Evolutionary conservation across 2,888 invertebrate genomes (phyloP), one percentile per base, ranked within the genome.

Genomic region (Alcis repandata): DNA sequence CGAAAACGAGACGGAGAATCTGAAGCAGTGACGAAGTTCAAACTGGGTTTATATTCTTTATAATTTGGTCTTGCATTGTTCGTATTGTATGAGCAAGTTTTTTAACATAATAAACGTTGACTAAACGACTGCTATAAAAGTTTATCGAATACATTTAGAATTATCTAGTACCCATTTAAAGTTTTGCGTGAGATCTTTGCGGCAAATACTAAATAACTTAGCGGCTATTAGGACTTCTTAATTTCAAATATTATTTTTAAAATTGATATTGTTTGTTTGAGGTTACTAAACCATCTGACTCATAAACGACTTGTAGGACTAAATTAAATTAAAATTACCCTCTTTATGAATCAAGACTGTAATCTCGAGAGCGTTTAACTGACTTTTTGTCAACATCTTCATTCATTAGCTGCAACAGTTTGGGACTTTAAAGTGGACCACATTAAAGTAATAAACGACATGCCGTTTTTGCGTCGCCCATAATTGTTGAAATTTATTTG

Each of bases 401-500:
- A 67, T 67, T 66, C 56, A 66, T 63, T 61, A 57, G 40, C 45
- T 46, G 9, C 43, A 59, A 61, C 60, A 48, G 52, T 65, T 58
- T 59, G 48, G 52, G 52, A 52, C 17, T 40, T 51, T 32, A 52
- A 69, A 68, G 52, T 57, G 59, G 59, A 22, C 59, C 40, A 45
- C 62, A 57, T 67, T 63, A 63, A 62, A 63, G 62, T 63, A 66
- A 67, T 65, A 49, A 43, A 40, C 56, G 58, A 63, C 32, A 53
- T 58, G 54, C 20, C 19, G 27, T 59, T 59, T 22, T 53, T 62
- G 52, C 62, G 48, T 38, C 52, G 45, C 27, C 66, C 60, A 51
- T 63, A 67, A 63, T 63, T 59, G 62, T 59, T 40, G 49, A 51
- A 33, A 43, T 57, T 43, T 36, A 59, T 62, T 32, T 63, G 49